These are phyloP conservation scores for Hymenochirus boettgeri DNA, from an alignment of 2,113 vertebrate species.

Conservation along the genomic window DNA sequence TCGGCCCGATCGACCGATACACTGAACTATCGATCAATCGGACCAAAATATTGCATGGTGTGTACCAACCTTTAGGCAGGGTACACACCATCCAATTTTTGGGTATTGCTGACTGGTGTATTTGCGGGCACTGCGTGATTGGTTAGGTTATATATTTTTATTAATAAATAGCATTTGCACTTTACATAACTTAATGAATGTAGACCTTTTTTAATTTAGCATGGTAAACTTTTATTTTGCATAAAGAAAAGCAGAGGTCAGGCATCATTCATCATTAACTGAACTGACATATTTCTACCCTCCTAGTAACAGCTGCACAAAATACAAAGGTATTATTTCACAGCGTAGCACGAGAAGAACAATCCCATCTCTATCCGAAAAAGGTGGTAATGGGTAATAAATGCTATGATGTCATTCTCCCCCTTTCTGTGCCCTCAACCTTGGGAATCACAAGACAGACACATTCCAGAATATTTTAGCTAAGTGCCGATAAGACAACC, in stretches of 20 bases:
- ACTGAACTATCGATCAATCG: too few species aligned
- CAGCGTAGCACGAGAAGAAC: slow-evolving; percentile 71
- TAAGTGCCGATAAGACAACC: slow-evolving; percentile 77
- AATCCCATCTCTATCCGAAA: slow-evolving; percentile 76
- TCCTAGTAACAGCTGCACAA: slow-evolving; percentile 82
- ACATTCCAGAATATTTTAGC: slow-evolving; percentile 83
- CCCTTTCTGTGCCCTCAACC: slow-evolving; percentile 74
- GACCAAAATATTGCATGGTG: too few species aligned
- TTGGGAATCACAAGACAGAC: slow-evolving; percentile 82
- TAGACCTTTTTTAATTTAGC: slow-evolving; percentile 67
- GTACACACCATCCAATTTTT: too few species aligned
- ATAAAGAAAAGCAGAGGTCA: slow-evolving; percentile 80
- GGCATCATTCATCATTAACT: slow-evolving; percentile 96
- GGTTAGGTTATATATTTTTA: too few species aligned
- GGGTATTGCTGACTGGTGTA: too few species aligned
- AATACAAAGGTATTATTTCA: slow-evolving; percentile 81
- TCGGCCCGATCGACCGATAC: too few species aligned
- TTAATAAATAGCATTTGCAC: neutral
- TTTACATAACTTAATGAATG: slow-evolving; percentile 59
- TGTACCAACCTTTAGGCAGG: too few species aligned
- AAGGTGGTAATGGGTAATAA: slow-evolving; percentile 90
- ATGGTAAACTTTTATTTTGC: slow-evolving; percentile 75
- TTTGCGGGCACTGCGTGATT: too few species aligned
- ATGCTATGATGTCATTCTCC: slow-evolving; percentile 85
- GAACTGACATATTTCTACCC: slow-evolving; percentile 92